Conservation (phyloP, 2,113 vertebrate genomes). For the Gavialis gangeticus region DNA sequence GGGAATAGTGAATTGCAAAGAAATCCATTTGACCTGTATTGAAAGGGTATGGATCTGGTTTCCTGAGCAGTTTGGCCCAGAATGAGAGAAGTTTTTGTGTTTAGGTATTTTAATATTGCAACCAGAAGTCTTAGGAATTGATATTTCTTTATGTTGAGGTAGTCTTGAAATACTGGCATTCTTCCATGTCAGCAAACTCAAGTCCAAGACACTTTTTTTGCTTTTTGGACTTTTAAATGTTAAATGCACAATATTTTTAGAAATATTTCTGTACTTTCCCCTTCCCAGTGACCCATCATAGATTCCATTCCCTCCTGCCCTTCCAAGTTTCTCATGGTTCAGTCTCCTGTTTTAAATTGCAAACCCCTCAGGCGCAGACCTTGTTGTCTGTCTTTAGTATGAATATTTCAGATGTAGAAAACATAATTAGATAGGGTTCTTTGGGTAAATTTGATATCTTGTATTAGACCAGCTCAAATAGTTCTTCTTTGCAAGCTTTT, state of each 20-base stretch:
- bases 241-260: neutral
- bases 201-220: neutral
- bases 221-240: neutral
- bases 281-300: neutral
- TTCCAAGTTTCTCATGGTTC: neutral
- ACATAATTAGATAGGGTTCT: neutral
- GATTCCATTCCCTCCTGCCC: neutral
- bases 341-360: neutral
- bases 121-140: neutral
- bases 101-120: rapidly evolving
- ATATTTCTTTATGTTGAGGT: neutral
- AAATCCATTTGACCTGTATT: neutral
- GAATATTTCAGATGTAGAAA: neutral
- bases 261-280: neutral
- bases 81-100: neutral
- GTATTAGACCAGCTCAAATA: too few relatives aligned
- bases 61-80: neutral
- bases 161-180: neutral
- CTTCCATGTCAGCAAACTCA: neutral
- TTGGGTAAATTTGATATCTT: neutral
- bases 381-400: neutral
- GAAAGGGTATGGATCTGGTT: neutral
- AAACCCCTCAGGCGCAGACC: neutral
- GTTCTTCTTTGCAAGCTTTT: too few relatives aligned
- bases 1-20: neutral